These are phyloP conservation scores for Hemiprocne comata DNA, from an alignment of 2,113 vertebrate species.

Conservation along the genomic window DNA sequence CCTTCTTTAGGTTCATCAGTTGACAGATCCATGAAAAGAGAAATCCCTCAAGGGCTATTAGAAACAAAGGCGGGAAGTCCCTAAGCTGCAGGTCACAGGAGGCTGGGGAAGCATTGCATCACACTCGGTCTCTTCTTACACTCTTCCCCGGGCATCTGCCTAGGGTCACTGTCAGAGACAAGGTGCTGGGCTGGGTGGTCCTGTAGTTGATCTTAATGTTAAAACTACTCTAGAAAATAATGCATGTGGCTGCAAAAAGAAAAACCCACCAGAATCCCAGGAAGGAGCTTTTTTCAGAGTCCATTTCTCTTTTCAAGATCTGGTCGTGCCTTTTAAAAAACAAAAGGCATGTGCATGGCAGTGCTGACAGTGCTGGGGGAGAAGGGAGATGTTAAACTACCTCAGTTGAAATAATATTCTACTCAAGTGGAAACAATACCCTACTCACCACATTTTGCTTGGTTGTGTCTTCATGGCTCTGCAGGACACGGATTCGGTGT, in stretches of 20 bases:
- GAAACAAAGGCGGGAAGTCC: constrained; percentile 46
- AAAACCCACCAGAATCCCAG: background rate
- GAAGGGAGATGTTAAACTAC: background rate
- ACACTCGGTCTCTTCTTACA: background rate
- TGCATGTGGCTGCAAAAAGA: background rate
- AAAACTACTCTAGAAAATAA: background rate
- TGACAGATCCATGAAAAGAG: background rate
- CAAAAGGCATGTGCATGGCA: fast-evolving
- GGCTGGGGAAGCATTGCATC: fast-evolving
- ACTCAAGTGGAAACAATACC: constrained; percentile 60
- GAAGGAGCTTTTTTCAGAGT: background rate
- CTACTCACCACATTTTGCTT: constrained; percentile 93
- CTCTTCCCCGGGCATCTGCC: background rate
- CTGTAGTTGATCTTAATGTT: background rate
- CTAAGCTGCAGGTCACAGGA: background rate
- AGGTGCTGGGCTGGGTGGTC: background rate
- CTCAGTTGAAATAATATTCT: background rate
- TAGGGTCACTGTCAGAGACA: background rate
- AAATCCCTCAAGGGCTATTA: background rate
- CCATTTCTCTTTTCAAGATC: background rate
- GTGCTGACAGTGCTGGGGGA: too few relatives aligned
- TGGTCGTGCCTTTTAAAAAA: background rate
- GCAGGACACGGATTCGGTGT: constrained; percentile 91
- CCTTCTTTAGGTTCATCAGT: background rate
- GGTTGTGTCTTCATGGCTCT: constrained; percentile 90